Percentiles rank a stretch among this genome's conserved stretches.
Conservation (phyloP, 2,113 vertebrate species). For the Lampris megalopsis region DNA sequence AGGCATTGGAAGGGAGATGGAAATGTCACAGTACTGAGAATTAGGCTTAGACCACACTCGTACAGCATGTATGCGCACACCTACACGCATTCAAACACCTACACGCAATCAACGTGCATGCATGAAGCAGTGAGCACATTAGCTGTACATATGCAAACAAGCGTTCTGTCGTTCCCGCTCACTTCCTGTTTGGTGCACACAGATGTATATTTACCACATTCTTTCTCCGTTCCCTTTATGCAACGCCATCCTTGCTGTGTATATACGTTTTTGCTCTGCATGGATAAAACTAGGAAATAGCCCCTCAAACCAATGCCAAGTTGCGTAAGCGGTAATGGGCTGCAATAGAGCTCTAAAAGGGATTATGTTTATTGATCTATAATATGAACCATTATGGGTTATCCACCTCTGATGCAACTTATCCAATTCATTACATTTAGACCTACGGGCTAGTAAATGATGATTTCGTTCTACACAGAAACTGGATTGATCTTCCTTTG, state of each 20-base stretch:
- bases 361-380: slow-evolving; percentile 50
- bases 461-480: background rate
- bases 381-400: slow-evolving; percentile 30
- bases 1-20: too few relatives aligned
- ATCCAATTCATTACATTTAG: slow-evolving; percentile 13
- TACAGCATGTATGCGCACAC: too few relatives aligned
- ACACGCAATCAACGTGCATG: too few relatives aligned
- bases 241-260: slow-evolving; percentile 34
- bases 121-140: too few relatives aligned
- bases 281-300: slow-evolving; percentile 10
- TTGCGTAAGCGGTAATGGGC: slow-evolving; percentile 25
- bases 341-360: slow-evolving; percentile 13
- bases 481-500: too few relatives aligned
- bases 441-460: background rate
- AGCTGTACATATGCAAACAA: too few relatives aligned
- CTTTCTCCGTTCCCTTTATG: background rate
- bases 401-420: slow-evolving; percentile 13
- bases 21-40: too few relatives aligned
- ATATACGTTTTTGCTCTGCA: slow-evolving; percentile 47
- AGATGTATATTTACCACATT: background rate
- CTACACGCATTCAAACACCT: too few relatives aligned
- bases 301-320: background rate
- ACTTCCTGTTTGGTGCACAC: background rate
- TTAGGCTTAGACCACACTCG: too few relatives aligned
- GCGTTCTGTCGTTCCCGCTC: too few relatives aligned